Conservation (phyloP, 2,113 vertebrate species). For the Nerophis ophidion region DNA sequence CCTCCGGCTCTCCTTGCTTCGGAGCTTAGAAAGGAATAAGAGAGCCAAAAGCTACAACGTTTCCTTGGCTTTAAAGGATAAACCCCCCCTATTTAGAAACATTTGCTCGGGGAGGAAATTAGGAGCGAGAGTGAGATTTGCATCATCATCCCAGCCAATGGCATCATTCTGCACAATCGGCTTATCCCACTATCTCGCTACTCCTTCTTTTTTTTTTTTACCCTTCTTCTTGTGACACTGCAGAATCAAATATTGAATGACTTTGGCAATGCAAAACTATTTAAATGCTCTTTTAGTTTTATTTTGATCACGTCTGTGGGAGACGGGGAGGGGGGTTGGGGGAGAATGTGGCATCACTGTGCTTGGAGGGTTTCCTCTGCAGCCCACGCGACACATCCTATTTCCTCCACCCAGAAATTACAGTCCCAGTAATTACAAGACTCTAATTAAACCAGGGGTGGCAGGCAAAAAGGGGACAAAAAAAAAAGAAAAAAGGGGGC, state of each 20-base stretch:
- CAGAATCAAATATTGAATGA: conserved; percentile 12
- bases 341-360: conserved; percentile 25
- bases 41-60: conserved; percentile 61
- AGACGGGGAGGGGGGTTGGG: too few species aligned
- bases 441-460: conserved; percentile 59
- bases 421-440: conserved; percentile 64
- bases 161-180: conserved; percentile 40
- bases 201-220: too few species aligned
- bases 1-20: conserved; percentile 46
- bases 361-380: conserved; percentile 48
- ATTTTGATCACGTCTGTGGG: conserved; percentile 40
- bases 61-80: conserved; percentile 55
- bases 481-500: conserved; percentile 33
- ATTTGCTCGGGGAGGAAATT: conserved; percentile 52
- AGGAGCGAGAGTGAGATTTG: conserved; percentile 50
- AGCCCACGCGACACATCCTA: conserved; percentile 33
- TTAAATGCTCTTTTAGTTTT: conserved; percentile 13
- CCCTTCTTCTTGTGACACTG: too few species aligned
- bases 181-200: conserved; percentile 20
- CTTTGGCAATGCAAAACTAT: conserved; percentile 17
- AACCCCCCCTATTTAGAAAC: conserved; percentile 58
- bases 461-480: conserved; percentile 37
- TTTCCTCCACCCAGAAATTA: conserved; percentile 55
- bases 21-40: conserved; percentile 52
- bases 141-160: conserved; percentile 47